A percentile compares a stretch with the other conserved stretches of the same genome.
These are phyloP conservation scores for Drosophila carrolli DNA, from an alignment of 1,140 invertebrate genomes.

Conservation along the genomic window DNA sequence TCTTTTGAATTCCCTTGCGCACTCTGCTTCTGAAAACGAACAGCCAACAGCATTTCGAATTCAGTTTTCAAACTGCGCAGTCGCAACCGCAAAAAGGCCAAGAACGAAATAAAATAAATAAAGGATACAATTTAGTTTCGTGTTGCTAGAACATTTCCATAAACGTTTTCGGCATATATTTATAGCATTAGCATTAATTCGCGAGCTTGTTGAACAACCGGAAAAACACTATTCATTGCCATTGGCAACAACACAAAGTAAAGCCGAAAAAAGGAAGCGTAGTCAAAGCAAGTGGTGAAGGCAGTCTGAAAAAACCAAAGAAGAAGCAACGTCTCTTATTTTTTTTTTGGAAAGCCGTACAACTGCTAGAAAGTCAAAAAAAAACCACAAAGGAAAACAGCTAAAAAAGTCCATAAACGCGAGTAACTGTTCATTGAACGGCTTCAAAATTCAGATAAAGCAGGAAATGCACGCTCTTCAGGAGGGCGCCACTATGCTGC, in stretches of 20 bases:
- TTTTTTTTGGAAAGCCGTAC: constrained; percentile 7
- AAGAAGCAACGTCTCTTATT: not conserved
- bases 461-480: constrained; percentile 76
- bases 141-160: constrained; percentile 42
- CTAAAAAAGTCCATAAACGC: not conserved
- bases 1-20: constrained; percentile 47
- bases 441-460: constrained; percentile 77
- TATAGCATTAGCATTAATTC: constrained; percentile 51
- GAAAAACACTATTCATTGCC: constrained; percentile 47
- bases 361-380: not conserved
- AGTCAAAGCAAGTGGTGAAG: constrained; percentile 28
- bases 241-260: constrained; percentile 65
- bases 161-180: constrained; percentile 10
- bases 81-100: constrained; percentile 40
- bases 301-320: constrained; percentile 14
- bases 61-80: constrained; percentile 55
- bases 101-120: not conserved
- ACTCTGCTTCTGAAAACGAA: constrained; percentile 33
- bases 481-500: constrained; percentile 80
- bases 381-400: constrained; percentile 19
- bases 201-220: constrained; percentile 51
- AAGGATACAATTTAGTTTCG: constrained; percentile 17
- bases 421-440: constrained; percentile 1
- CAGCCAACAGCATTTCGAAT: constrained; percentile 23
- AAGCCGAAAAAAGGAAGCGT: constrained; percentile 21